Base-by-base conservation (phyloP, 2,888 invertebrate species). In the Lacanobia oleracea region DNA sequence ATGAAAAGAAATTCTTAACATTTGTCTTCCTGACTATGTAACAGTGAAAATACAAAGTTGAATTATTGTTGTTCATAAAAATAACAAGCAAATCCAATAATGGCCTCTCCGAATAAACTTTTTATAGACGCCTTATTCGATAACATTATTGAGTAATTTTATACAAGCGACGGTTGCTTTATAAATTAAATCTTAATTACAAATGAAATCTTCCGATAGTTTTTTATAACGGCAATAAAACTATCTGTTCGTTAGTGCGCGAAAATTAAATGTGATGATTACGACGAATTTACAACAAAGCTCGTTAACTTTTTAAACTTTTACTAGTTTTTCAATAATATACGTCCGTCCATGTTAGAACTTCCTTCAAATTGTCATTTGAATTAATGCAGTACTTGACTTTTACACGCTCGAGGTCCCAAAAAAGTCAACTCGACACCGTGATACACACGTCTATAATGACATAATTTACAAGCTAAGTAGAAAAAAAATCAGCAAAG, bases 1-100 rank as follows among this genome's bases (percentile, higher is more conserved):
- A 93, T 94, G 91, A 93, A 93, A 93, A 92, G 85, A 93, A 90
- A 92, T 93, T 93, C 89, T 89, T 88, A 83, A 91, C 91, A 92
- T 92, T 91, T 91, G 91, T 93, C 92, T 92, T 91, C 87, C 81
- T 87, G 88, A 87, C 87, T 88, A 88, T 88, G 86, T 83, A 84
- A 90, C 88, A 91, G 86, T 88, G 87, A 88, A 89, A 89, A 80
- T 67, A 83, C 83, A 84, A 77, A 84, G 79, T 87, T 89, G 86
- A 91, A 83, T 88, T 87, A 90, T 87, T 84, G 82, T 71, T 74
- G 72, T 79, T 69, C 65, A 75, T 84, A 79, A 84, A 79, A 77
- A 81, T 79, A 81, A 85, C 79, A 86, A 87, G 85, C 82, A 82
- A 88, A 84, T 81, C 70, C 72, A 82, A 87, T 85, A 82, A 83